Evolutionary conservation across 2,113 vertebrate species (phyloP), one percentile per base, ranked within the genome.

Genomic region (Rutilus rutilus): DNA sequence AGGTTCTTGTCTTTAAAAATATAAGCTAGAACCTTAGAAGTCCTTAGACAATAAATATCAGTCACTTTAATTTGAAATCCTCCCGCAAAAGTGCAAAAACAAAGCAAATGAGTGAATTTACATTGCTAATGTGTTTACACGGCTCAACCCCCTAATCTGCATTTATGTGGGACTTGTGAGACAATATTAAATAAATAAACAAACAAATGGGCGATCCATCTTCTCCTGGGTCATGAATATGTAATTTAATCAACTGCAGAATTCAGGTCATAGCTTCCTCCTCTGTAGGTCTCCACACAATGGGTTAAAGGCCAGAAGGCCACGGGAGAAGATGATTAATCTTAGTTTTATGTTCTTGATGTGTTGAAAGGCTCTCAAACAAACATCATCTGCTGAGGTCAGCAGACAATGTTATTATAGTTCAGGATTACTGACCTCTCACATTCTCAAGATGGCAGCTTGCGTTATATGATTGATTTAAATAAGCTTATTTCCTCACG

Each of bases 211-310:
- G 86, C 82, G 87, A 83, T 88, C 73, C 85, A 86, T 83, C 82
- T 86, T 83, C 67, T 65, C 79, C 85, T 82, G 45, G 62, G 76
- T 88, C 90, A 93, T 94, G 88, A 92, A 92, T 93, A 92, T 92
- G 90, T 90, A 86, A 93, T 90, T 87, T 82, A 76, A 87, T 92
- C 86, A 69, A 67, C 87, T 91, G 89, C 71, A 90, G 86, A 90
- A 92, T 89, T 88, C 86, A 90, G 87, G 89, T 89, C 83, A 54
- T 25, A 59, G 0, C 89, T 89, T 90, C 87, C 90, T 92, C 90
- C 89, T 86, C 83, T 90, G 89, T 86, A 83, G 82, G 86, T 86
- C 89, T 86, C 86, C 71, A 86, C 87, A 84, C 23, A 47, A 81
- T n/a, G 36, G 62, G 81, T 69, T 74, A 78, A 78, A 65, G 71